Conservation (phyloP, 2,113 vertebrate genomes). For the Bufo gargarizans region DNA sequence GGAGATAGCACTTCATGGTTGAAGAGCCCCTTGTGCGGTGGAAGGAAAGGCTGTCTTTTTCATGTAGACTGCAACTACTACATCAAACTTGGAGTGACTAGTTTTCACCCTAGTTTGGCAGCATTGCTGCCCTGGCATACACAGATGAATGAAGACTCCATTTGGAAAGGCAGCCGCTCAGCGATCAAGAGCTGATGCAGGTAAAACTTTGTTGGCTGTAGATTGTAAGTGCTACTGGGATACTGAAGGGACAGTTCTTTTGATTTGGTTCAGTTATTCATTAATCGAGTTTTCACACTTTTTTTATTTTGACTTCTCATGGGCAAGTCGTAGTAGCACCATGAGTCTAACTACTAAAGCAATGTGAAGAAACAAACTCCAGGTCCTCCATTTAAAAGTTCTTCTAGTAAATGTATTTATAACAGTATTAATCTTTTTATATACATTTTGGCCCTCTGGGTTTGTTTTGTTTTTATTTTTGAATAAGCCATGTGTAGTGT, state of each 20-base stretch:
- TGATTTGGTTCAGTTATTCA: too few species aligned
- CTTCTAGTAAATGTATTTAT: too few species aligned
- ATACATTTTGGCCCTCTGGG: too few species aligned
- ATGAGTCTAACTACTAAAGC: too few species aligned
- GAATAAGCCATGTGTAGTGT: too few species aligned
- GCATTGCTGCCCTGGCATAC: conserved; percentile 89
- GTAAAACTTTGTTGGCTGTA: conserved; percentile 69
- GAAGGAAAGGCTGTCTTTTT: conserved; percentile 64
- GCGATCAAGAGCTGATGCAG: conserved; percentile 95
- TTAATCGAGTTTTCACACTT: too few species aligned
- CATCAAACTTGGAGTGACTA: conserved; percentile 62
- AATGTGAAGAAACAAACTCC: too few species aligned
- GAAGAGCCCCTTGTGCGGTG: conserved; percentile 65
- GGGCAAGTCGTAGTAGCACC: too few species aligned
- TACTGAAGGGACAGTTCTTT: not conserved
- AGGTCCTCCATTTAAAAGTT: too few species aligned
- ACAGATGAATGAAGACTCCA: conserved; percentile 99
- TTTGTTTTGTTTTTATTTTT: too few species aligned
- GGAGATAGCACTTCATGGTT: not conserved
- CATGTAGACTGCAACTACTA: conserved; percentile 62
- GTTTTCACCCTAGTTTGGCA: conserved; percentile 82
- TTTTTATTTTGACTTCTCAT: too few species aligned
- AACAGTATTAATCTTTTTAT: too few species aligned
- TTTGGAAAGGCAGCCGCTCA: conserved; percentile 92
- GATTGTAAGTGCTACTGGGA: not conserved